A percentile compares a stretch with the other conserved stretches of the same genome.
Conservation (phyloP, 2,113 vertebrate genomes). For the Ornithorhynchus anatinus region DNA sequence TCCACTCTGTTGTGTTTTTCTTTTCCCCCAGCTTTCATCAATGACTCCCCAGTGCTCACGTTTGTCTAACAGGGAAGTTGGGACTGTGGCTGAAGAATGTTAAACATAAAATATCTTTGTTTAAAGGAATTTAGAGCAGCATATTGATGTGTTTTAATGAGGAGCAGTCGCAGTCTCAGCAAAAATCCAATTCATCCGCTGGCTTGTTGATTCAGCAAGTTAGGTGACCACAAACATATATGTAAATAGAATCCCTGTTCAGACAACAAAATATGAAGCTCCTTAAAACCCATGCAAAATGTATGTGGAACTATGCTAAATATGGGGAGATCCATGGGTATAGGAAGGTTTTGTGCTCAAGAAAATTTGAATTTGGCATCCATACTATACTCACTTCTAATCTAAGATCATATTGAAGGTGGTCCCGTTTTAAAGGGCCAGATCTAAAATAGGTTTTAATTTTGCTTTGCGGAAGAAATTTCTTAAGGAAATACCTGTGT, state of each 20-base stretch:
- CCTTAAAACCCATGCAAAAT: too few species aligned
- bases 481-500: background rate
- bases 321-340: too few species aligned
- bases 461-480: conserved; percentile 1
- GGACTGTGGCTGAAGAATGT: background rate
- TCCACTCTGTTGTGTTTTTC: too few species aligned
- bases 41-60: too few species aligned
- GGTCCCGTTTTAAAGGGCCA: background rate
- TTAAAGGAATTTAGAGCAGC: background rate
- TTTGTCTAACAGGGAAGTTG: too few species aligned
- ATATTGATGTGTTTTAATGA: background rate
- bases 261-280: too few species aligned
- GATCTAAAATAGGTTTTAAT: background rate
- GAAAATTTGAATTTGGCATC: too few species aligned
- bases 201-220: too few species aligned
- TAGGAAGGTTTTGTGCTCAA: too few species aligned
- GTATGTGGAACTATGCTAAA: too few species aligned
- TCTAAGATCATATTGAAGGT: background rate
- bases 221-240: background rate
- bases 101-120: background rate
- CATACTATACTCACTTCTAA: too few species aligned
- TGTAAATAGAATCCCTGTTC: background rate
- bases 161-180: background rate
- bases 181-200: background rate
- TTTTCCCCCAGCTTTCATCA: too few species aligned